phyloP scores from a whole-genome alignment of 2,113 vertebrate species.

The Callipepla californica region DNA sequence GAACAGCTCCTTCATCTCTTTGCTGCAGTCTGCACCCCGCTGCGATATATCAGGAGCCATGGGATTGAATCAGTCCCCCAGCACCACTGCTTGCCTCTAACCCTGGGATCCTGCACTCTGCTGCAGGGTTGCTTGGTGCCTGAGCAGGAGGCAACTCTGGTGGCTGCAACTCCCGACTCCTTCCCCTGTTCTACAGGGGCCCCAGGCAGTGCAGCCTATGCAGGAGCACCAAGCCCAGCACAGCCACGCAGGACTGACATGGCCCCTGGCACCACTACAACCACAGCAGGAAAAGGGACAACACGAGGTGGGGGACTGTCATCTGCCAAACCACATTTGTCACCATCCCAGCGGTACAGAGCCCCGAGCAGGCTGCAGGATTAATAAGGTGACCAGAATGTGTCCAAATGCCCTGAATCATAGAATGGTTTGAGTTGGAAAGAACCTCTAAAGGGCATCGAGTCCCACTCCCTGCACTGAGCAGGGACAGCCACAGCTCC shows the following conservation, averaged over 20 bases:
- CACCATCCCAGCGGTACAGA: not conserved
- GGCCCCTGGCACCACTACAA: fast-evolving
- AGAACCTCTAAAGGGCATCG: too few species aligned
- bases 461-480: too few species aligned
- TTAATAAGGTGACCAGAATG: not conserved
- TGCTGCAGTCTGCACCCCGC: not conserved
- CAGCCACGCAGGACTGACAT: not conserved
- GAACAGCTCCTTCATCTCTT: not conserved
- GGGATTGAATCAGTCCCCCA: not conserved
- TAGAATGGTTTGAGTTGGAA: too few species aligned
- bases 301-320: not conserved
- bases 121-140: fast-evolving
- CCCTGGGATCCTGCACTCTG: fast-evolving
- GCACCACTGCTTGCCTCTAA: not conserved
- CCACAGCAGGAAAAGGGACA: not conserved
- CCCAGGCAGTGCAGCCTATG: not conserved
- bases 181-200: fast-evolving
- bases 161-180: not conserved
- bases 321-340: not conserved
- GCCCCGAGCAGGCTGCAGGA: too few species aligned
- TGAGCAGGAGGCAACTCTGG: not conserved
- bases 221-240: fast-evolving
- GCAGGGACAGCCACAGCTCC: too few species aligned
- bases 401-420: not conserved
- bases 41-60: fast-evolving